Percentiles rank a stretch among this genome's conserved stretches.
phyloP scores from a whole-genome alignment of 2,888 invertebrate genomes.

The Drosophila mercatorum region DNA sequence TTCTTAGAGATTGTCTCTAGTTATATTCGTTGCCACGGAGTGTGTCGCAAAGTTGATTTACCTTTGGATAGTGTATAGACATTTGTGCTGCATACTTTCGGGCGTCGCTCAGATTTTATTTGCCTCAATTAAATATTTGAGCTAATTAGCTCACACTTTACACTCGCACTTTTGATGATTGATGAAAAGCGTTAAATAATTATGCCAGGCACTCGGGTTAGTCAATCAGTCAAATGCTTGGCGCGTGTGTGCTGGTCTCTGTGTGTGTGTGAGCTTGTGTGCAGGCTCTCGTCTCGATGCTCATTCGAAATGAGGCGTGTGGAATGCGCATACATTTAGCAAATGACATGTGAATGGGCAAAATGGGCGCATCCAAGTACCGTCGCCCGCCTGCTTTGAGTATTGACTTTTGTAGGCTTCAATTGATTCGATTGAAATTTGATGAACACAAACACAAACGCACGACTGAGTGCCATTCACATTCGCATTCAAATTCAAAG shows the following conservation, averaged over 20 bases:
- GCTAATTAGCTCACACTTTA: conserved; percentile 76
- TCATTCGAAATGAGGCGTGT: conserved; percentile 33
- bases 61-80: conserved; percentile 1
- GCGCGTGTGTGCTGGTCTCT: not conserved
- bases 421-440: conserved; percentile 58
- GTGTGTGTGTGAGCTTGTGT: not conserved
- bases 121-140: conserved; percentile 72
- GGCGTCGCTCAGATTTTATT: conserved; percentile 65
- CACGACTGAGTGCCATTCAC: conserved; percentile 40
- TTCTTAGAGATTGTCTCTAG: too few relatives aligned
- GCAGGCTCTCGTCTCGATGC: conserved; percentile 1
- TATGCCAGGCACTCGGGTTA: conserved; percentile 46
- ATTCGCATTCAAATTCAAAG: conserved; percentile 23
- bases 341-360: conserved; percentile 42
- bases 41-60: not conserved
- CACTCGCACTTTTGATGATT: conserved; percentile 57
- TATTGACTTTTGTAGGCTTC: conserved; percentile 52
- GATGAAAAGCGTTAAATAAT: conserved; percentile 71
- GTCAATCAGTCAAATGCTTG: conserved; percentile 11
- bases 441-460: conserved; percentile 31
- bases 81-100: conserved; percentile 47
- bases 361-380: conserved; percentile 21
- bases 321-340: conserved; percentile 37
- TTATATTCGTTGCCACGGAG: not conserved
- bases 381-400: conserved; percentile 16